Conservation (phyloP, 2,797 vertebrate species). For the Mormyrops boulengeri region DNA sequence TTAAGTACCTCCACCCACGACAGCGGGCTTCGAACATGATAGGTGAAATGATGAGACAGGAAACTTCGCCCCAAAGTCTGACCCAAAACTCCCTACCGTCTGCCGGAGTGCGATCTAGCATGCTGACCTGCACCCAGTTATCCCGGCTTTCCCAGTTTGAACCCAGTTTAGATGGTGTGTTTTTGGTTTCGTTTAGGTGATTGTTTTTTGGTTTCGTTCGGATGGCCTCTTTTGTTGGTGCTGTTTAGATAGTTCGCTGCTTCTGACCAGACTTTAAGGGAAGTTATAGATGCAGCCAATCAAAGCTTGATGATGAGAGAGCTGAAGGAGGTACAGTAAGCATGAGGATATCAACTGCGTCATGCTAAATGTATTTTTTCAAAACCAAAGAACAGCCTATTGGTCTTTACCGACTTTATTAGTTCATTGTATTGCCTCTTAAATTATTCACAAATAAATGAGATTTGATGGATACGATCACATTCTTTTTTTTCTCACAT, state of each 20-base stretch:
- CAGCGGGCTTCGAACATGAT: neutral
- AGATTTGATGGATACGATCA: neutral
- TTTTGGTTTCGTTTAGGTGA: neutral
- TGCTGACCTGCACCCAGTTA: neutral
- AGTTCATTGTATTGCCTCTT: neutral
- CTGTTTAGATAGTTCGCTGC: neutral
- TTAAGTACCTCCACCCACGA: conserved; percentile 56
- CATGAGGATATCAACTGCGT: neutral
- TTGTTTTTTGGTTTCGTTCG: neutral
- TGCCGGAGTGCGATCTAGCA: neutral
- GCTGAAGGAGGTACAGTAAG: neutral
- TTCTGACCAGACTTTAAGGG: neutral
- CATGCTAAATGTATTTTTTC: neutral
- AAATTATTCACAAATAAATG: neutral
- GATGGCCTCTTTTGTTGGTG: neutral
- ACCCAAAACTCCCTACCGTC: neutral
- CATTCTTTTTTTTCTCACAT: neutral
- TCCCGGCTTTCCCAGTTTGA: neutral
- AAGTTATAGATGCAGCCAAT: neutral
- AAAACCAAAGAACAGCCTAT: neutral
- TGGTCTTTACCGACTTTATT: neutral
- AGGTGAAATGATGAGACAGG: neutral
- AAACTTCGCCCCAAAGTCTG: neutral
- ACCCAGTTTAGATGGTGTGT: neutral
- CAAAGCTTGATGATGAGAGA: conserved; percentile 15